phyloP scores from a whole-genome alignment of 1,140 invertebrate species.

The Brachionus plicatilis region DNA sequence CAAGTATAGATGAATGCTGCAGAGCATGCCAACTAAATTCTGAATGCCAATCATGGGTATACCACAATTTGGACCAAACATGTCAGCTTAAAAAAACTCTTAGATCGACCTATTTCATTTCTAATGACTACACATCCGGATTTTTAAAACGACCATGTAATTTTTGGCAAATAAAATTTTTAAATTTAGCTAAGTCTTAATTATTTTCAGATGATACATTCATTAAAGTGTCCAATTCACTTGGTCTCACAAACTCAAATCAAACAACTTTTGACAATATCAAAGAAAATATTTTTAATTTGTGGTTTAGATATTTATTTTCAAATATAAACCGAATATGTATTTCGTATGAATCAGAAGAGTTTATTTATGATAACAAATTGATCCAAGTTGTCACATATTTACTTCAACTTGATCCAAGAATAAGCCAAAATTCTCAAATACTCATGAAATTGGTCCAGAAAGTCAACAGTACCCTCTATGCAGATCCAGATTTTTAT shows the following conservation, averaged over 20 bases:
- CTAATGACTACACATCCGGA: background rate
- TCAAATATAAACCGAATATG: background rate
- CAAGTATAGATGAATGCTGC: slow-evolving; percentile 8
- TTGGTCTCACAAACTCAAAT: background rate
- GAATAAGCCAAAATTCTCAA: slow-evolving; percentile 39
- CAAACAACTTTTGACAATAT: background rate
- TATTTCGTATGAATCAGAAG: background rate
- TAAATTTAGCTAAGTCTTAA: background rate
- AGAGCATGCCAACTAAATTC: background rate
- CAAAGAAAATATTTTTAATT: background rate
- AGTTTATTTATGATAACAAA: background rate
- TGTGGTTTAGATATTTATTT: slow-evolving; percentile 27
- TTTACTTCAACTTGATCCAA: slow-evolving; percentile 7
- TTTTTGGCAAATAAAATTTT: background rate
- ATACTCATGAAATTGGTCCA: slow-evolving; percentile 14
- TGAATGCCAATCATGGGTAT: slow-evolving; percentile 35
- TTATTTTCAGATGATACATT: background rate
- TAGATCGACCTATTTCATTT: background rate
- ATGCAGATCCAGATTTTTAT: background rate
- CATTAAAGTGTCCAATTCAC: slow-evolving; percentile 33
- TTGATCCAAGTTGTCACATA: background rate
- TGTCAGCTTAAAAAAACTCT: slow-evolving; percentile 12
- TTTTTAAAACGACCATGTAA: slow-evolving; percentile 18
- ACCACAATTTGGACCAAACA: background rate
- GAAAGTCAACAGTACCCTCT: background rate